Base-by-base conservation (phyloP, 2,797 vertebrate genomes). In the Peromyscus eremicus region DNA sequence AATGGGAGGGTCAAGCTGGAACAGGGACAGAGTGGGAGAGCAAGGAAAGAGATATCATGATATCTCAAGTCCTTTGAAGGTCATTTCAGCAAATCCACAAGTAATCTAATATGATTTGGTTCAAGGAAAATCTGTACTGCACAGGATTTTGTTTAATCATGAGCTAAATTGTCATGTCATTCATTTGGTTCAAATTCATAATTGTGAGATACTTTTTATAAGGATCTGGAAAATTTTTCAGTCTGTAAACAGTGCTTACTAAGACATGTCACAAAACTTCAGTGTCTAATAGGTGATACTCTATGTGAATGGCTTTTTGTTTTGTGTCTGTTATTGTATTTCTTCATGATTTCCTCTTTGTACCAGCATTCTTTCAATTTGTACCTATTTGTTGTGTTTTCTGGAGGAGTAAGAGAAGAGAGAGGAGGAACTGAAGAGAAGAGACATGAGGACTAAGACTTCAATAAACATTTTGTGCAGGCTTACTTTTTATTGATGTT, bases 381-480 rank as follows among this genome's bases (percentile, higher is more conserved):
- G 12, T 70, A 75, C 8, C 17, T 85, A 85, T 80, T 89, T 95
- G 46, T 13, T 66, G 32, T 88, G 25, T 73, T 94, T 91, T 91
- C 34, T 21, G 34, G 52, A 92, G 34, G 23, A 94, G 27, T 49
- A 13, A 10, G 46, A 49, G 2, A 52, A 52, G 14, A 52, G 52
- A 52, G 52, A 52, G 37, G 52, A 92, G 34, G 17, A 94, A 27
- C 5, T 87, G 29, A 94, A 66, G 49, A 92, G 37, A 55, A 94
- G 32, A 34, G 14, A 79, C n/a, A 1, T 89, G 57, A 94, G 2
- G 11, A 80, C 19, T 49, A 71, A 86, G 19, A 9, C 34, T 40
- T 96, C 91, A 91, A 90, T 71, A 75, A n/a, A 71, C 7, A 94
- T 92, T 92, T 94, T 94, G 27, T 92, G 40, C 64, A 86, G 34